A percentile compares a stretch with the other conserved stretches of the same genome.
Evolutionary conservation across 2,888 invertebrate species (phyloP).

Genomic region (Trissolcus japonicus): DNA sequence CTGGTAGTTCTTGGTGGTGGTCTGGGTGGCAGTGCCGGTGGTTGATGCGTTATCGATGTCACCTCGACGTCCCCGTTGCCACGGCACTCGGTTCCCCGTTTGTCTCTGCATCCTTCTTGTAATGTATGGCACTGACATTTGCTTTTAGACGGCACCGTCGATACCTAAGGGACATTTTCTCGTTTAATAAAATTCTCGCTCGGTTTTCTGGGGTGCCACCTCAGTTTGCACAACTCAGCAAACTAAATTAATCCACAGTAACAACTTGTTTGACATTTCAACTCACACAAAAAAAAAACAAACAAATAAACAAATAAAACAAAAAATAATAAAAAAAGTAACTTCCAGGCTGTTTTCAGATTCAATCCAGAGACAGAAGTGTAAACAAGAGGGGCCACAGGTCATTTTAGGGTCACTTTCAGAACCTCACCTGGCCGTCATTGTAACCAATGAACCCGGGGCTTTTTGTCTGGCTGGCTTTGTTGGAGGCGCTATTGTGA

Average conservation of each 20-base stretch:
- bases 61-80: constrained; percentile 67
- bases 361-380: not conserved
- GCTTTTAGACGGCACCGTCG: constrained; percentile 62
- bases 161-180: constrained; percentile 58
- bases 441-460: constrained; percentile 66
- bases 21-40: constrained; percentile 73
- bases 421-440: constrained; percentile 66
- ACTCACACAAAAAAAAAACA: not conserved
- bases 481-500: constrained; percentile 42
- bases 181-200: constrained; percentile 37
- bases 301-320: not conserved
- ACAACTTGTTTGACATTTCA: constrained; percentile 33
- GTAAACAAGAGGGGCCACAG: not conserved
- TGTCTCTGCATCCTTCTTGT: constrained; percentile 66
- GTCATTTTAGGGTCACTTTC: not conserved
- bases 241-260: constrained; percentile 27
- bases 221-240: constrained; percentile 13
- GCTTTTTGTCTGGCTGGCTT: constrained; percentile 41
- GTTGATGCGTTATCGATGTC: constrained; percentile 71
- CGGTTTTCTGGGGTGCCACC: not conserved
- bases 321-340: not conserved
- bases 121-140: constrained; percentile 74
- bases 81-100: constrained; percentile 66
- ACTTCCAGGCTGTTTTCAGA: not conserved
- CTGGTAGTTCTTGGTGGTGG: constrained; percentile 73